These are phyloP conservation scores for Aphyosemion australe DNA, from an alignment of 2,113 vertebrate species.

Conservation along the genomic window DNA sequence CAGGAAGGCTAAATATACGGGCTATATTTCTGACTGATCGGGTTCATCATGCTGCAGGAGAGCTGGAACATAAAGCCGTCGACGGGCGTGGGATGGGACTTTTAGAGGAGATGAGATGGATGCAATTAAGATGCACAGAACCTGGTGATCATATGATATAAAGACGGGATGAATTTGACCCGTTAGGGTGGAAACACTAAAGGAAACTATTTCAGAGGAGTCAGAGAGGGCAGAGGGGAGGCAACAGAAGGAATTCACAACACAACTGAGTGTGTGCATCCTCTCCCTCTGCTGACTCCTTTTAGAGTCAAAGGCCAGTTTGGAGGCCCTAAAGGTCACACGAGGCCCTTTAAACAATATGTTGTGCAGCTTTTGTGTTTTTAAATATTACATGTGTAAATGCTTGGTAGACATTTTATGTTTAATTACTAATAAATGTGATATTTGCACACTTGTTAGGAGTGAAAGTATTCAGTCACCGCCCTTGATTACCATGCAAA, in stretches of 20 bases:
- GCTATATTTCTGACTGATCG: conserved; percentile 38
- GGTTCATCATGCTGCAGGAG: conserved; percentile 16
- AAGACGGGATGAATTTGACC: too few species aligned
- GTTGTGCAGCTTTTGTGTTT: neutral
- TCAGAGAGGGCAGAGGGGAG: conserved; percentile 1
- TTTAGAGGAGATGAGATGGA: neutral
- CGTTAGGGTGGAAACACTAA: too few species aligned
- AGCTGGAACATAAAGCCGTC: conserved; percentile 25
- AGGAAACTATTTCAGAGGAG: neutral
- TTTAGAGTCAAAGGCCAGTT: conserved; percentile 34
- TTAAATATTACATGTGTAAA: too few species aligned
- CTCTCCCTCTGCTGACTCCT: conserved; percentile 25
- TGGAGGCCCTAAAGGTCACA: neutral
- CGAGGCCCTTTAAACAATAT: neutral
- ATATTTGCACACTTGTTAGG: neutral
- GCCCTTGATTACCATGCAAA: too few species aligned
- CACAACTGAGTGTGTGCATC: conserved; percentile 30
- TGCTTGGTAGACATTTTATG: too few species aligned
- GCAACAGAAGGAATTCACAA: conserved; percentile 34
- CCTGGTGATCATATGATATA: too few species aligned
- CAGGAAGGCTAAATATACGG: conserved; percentile 70
- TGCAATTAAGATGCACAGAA: too few species aligned
- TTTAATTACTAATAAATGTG: neutral
- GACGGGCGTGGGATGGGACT: neutral
- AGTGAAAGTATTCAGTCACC: neutral